A percentile compares a stretch with the other conserved stretches of the same genome.
Evolutionary conservation across 2,888 invertebrate species (phyloP).

Genomic region (Pollenia labialis): DNA sequence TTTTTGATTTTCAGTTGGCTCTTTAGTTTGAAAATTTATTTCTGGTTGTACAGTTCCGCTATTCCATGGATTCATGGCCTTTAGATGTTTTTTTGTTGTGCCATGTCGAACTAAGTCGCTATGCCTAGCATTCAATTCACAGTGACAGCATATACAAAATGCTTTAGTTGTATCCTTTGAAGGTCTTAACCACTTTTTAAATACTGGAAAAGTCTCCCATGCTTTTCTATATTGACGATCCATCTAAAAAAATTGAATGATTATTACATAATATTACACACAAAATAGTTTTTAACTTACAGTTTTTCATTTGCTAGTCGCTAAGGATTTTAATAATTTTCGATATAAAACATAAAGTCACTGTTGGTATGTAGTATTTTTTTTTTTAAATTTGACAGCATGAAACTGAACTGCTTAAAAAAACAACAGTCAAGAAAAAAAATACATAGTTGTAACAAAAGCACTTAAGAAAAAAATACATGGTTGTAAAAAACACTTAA

Average conservation of each 20-base stretch:
- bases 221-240: constrained; percentile 19
- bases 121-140: constrained; percentile 19
- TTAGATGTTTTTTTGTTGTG: no score
- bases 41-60: no score
- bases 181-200: constrained; percentile 35
- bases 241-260: constrained; percentile 9
- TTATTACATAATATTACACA: constrained; percentile 9
- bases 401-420: no score
- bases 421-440: no score
- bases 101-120: neutral
- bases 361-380: neutral
- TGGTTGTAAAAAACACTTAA: no score
- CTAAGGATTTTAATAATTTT: constrained; percentile 26
- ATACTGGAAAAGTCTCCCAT: constrained; percentile 12
- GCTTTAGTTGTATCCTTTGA: constrained; percentile 15
- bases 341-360: constrained; percentile 23
- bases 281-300: constrained; percentile 5
- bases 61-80: no score
- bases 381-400: neutral
- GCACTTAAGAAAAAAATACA: no score
- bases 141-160: constrained; percentile 13
- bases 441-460: no score
- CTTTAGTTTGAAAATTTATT: no score
- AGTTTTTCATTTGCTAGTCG: constrained; percentile 12
- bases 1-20: no score